Conservation (phyloP, 2,888 invertebrate species). For the Ctena decussata region DNA sequence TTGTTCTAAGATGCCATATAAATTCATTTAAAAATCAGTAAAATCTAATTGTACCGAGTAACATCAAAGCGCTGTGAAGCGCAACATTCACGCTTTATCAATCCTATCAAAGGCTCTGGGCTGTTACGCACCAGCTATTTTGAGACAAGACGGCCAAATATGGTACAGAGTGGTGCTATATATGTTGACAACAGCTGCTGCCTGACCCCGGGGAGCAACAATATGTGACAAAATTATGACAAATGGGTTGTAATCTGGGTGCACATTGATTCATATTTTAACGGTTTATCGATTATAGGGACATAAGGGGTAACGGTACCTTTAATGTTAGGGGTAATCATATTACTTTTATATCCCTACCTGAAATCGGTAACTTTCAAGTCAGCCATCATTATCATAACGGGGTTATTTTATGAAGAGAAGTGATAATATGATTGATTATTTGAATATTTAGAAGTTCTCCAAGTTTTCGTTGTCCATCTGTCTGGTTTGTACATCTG, state of each 20-base stretch:
- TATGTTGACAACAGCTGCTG: not conserved
- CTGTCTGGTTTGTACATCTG: not conserved
- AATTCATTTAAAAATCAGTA: not conserved
- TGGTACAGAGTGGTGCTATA: not conserved
- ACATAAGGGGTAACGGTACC: conserved; percentile 9
- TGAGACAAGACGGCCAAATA: not conserved
- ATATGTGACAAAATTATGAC: conserved; percentile 6
- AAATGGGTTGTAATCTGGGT: not conserved
- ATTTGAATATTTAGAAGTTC: not conserved
- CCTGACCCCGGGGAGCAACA: not conserved
- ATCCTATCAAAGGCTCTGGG: not conserved
- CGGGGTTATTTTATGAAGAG: not conserved
- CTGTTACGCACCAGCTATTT: not conserved
- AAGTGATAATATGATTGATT: not conserved
- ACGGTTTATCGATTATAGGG: not conserved
- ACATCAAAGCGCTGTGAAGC: not conserved
- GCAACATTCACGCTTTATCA: not conserved
- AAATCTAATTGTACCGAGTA: not conserved
- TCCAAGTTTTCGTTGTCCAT: not conserved
- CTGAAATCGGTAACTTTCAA: not conserved
- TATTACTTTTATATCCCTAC: not conserved
- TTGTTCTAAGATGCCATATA: no score
- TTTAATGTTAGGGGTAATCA: conserved; percentile 28
- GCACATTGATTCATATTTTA: not conserved
- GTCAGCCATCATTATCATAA: not conserved